Base-by-base conservation (phyloP, 1,140 invertebrate genomes). In the Dendrolimus kikuchii region DNA sequence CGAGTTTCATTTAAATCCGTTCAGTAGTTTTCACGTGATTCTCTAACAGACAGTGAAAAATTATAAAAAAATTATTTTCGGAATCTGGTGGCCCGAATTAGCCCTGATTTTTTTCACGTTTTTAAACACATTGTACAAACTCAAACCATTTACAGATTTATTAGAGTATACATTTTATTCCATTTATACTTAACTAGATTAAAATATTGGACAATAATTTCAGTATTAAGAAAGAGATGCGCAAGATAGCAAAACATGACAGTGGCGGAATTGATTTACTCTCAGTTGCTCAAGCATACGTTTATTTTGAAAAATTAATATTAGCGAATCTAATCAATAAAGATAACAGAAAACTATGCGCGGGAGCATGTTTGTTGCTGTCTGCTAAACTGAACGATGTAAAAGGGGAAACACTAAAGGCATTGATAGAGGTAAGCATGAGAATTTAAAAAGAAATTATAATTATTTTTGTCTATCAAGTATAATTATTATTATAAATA, bases 241-340 rank as follows among this genome's bases (percentile, higher is more conserved):
- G 94, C 23, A 95, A 96, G 88, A 98, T 99, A 58, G 95, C 95
- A 3, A 95, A 95, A 83, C 89, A 92, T 55, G 96, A 98, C 78
- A 93, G 92, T 70, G 93, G 92, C 60, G 90, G 94, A 59, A 87
- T 90, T 40, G 97, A 99, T 88, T 87, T 98, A 43, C 87, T 98
- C 56, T 97, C 95, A 6, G 95, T 99, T 10, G 97, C 97, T 40
- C 96, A 98, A 88, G 94, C 97, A 0, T 99, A 99, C 81, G 97
- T 99, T 38, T 99, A 98, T 84, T 99, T 98, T 89, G 98, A 99
- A 85, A 98, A 98, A 76, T 89, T 99, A 5, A 97, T 99, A 72
- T 87, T 99, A 42, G 93, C 93, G 56, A 96, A 95, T 77, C 86
- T 98, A 41, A 96, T 99, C 8, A 98, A 96, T 66, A 99, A 99